Conservation (phyloP, 2,113 vertebrate genomes). For the Antennarius striatus region DNA sequence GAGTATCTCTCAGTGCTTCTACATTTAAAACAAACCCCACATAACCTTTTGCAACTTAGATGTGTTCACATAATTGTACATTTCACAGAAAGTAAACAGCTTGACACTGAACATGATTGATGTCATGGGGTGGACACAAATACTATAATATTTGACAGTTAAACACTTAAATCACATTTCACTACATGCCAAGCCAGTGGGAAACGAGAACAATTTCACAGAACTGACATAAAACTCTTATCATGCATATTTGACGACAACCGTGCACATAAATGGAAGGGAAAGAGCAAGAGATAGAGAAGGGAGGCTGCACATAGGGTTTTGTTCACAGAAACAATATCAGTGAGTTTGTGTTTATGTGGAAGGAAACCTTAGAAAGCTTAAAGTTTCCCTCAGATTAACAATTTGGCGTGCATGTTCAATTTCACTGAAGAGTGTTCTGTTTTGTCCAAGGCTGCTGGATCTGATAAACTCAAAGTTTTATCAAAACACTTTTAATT, state of each 20-base stretch:
- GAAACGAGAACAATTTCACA: constrained; percentile 38
- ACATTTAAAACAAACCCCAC: constrained; percentile 11
- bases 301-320: constrained; percentile 41
- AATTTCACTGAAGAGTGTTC: constrained; percentile 21
- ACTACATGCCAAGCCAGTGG: constrained; percentile 58
- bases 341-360: constrained; percentile 32
- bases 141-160: constrained; percentile 24
- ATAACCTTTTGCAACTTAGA: constrained; percentile 31
- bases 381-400: constrained; percentile 36
- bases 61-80: constrained; percentile 44
- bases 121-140: constrained; percentile 35
- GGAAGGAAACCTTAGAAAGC: constrained; percentile 41
- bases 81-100: constrained; percentile 41
- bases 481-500: constrained; percentile 48
- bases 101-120: constrained; percentile 60
- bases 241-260: constrained; percentile 66
- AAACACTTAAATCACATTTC: constrained; percentile 41
- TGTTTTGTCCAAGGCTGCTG: constrained; percentile 29
- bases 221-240: constrained; percentile 45
- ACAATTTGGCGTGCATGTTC: constrained; percentile 43
- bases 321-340: constrained; percentile 31
- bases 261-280: constrained; percentile 59
- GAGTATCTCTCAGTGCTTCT: constrained; percentile 18
- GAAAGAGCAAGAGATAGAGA: constrained; percentile 43
- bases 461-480: constrained; percentile 49